Evolutionary conservation across 2,113 vertebrate genomes (phyloP), one percentile per base, ranked within the genome.

Genomic region (Hemichromis elongatus): DNA sequence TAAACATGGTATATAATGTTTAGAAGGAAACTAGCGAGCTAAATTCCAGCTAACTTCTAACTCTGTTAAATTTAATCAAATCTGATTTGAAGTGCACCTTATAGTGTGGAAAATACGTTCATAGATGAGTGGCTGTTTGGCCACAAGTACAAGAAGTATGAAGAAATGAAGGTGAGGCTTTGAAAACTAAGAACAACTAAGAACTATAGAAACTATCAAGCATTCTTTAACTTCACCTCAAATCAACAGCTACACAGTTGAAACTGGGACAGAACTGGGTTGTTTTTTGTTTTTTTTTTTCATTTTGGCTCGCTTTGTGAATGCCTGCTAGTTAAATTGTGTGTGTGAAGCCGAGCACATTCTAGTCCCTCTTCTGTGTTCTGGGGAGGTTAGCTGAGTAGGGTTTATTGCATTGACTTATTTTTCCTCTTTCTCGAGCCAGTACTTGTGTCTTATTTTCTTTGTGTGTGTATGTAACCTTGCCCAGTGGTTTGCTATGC

Each of bases 321-420:
- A 55, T 55, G 53, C 53, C 53, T 55, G 24, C 53, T 55, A 55
- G 53, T 55, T 55, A 55, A 55, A 13, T 11, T 13, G 21, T 55
- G 53, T 55, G 53, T 13, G 53, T 6, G 13, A 3, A 55, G 54
- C 54, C 0, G 0, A 7, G 53, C 6, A 33, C 6, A 6, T 5
- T 33, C 30, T 6, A 33, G 30, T 33, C 30, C 30, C 30, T 6
- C 30, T 33, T 7, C 5, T 33, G 6, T 7, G 30, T 33, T 33
- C 30, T 33, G 30, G 30, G 30, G 30, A 33, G 4, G 53, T 55
- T 55, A 55, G 53, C 53, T 55, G 11, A 0, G 0, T 7, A 55
- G 53, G 53, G 53, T 55, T 55, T 55, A 21, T 55, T 13, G 53
- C 13, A 55, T 7, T 55, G 53, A 0, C n/a, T 55, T 55, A 24